Evolutionary conservation across 1,140 invertebrate genomes (phyloP), one percentile per base, ranked within the genome.

Genomic region (Hyphantria cunea): DNA sequence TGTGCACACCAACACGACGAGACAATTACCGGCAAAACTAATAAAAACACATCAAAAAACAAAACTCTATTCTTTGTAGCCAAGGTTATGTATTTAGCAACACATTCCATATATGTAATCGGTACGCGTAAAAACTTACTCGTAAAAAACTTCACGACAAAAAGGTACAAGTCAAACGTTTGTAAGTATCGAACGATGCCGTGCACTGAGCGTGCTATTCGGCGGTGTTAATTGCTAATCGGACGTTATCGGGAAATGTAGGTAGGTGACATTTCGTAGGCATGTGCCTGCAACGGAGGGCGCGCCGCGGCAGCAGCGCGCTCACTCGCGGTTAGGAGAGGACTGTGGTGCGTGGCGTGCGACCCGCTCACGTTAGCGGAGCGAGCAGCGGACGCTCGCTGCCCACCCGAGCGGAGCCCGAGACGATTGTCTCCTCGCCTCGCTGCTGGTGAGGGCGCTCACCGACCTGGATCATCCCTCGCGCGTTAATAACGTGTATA

Each of bases 251-350:
- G 73, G 74, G 54, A 66, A 76, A 72, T 72, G 74, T 72, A 78
- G 79, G 77, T 80, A 80, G 73, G 60, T 84, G 78, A 82, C 78
- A 83, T 84, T 82, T 79, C 80, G 84, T 70, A 79, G 75, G 74
- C 81, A 89, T 85, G 77, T 80, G 82, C 81, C 72, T 75, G 72
- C 63, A 74, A 72, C 72, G 70, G 80, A 83, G 80, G 74, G 77
- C 81, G 76, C 83, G 82, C 83, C 80, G 84, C 80, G 72, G 70
- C 69, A 87, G 82, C 84, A 83, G 81, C 86, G 82, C 82, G 81
- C 84, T 89, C 84, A 80, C 78, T 83, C 79, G 86, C 86, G 82
- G 84, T 78, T 86, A 78, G 75, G 72, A 79, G 80, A 78, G 82
- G 65, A 89, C 86, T 88, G 84, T 80, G 80, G 84, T 25, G 17